Evolutionary conservation across 2,888 invertebrate genomes (phyloP), one percentile per base, ranked within the genome.

Genomic region (Drosophila mayaguana): DNA sequence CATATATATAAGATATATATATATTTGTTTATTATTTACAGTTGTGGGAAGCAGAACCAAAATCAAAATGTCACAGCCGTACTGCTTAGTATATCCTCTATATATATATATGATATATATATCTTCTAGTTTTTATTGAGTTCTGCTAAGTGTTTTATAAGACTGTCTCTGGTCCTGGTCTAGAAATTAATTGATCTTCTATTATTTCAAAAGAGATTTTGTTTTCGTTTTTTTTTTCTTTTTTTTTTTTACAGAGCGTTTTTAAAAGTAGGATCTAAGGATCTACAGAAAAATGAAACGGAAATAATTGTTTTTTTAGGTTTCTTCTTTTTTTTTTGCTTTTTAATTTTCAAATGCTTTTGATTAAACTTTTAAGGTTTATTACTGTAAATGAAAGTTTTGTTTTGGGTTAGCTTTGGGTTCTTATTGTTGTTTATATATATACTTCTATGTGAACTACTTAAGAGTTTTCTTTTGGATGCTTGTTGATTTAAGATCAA

Each of bases 31-130:
- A 2, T 22, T 87, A 83, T 81, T 77, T 79, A 84, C 81, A 83
- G 59, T 80, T 80, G 64, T 55, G 71, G 74, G 80, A 89, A 85
- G 90, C 90, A 90, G 87, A 91, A 81, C 81, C 81, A 80, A 85
- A 72, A 82, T 80, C 84, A 72, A 61, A 51, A 72, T 86, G 81
- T 91, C 90, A 91, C 91, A 91, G 90, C 90, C 90, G 81, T 90
- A 81, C 86, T 88, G 78, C 84, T 88, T 82, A 72, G 71, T 65
- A 72, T 72, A 72, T 60, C 51, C 73, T 79, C 51, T 68, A 68
- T 59, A 56, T 71, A 67, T 70, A 70, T 61, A 28, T 3, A 53
- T n/a, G 38, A 16, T 12, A 6, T 4, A 45, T 28, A 18, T 42
- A 42, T 28, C 3, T 36, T 5, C 14, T 34, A 25, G 34, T 36